Evolutionary conservation across 2,888 invertebrate species (phyloP).

Genomic region (Epsilonema sp.): DNA sequence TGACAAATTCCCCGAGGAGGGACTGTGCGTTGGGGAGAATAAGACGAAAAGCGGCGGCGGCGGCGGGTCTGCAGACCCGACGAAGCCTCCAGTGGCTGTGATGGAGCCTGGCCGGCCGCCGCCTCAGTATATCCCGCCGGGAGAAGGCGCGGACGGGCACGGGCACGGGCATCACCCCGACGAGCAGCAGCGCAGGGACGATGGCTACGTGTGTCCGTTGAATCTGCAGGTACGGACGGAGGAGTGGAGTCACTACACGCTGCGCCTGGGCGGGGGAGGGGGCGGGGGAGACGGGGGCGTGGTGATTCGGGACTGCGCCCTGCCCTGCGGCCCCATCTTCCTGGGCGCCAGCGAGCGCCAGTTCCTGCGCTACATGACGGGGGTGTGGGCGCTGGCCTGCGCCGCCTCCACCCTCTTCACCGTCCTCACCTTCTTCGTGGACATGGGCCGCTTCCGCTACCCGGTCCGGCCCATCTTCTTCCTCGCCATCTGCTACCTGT

Average conservation of each 20-base stretch:
- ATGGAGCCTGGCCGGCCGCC: background rate
- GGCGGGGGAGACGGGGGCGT: too few species aligned
- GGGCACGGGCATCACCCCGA: too few species aligned
- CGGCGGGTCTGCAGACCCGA: background rate
- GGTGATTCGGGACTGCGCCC: background rate
- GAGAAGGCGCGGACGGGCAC: background rate
- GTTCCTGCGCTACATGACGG: slow-evolving; percentile 49
- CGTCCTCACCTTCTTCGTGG: slow-evolving; percentile 84
- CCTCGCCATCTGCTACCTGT: slow-evolving; percentile 84
- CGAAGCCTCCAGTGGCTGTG: background rate
- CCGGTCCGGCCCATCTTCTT: slow-evolving; percentile 95
- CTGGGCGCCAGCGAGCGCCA: slow-evolving; percentile 17
- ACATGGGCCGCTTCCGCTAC: slow-evolving; percentile 57
- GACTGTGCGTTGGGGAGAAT: slow-evolving; percentile 36
- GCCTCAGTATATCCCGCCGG: background rate
- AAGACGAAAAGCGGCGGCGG: slow-evolving; percentile 21
- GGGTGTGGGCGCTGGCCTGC: slow-evolving; percentile 85
- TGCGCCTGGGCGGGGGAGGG: background rate
- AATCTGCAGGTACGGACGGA: background rate
- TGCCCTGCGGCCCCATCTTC: slow-evolving; percentile 10
- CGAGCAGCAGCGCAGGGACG: background rate
- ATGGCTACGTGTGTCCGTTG: background rate
- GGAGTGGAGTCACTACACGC: background rate
- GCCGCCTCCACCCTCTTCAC: slow-evolving; percentile 87
- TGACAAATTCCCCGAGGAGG: slow-evolving; percentile 32